Evolutionary conservation across 35 echinoderm and acorn worm species (phyloP), one percentile per base, ranked within the genome.

Genomic region (Nesometra sesokonis): DNA sequence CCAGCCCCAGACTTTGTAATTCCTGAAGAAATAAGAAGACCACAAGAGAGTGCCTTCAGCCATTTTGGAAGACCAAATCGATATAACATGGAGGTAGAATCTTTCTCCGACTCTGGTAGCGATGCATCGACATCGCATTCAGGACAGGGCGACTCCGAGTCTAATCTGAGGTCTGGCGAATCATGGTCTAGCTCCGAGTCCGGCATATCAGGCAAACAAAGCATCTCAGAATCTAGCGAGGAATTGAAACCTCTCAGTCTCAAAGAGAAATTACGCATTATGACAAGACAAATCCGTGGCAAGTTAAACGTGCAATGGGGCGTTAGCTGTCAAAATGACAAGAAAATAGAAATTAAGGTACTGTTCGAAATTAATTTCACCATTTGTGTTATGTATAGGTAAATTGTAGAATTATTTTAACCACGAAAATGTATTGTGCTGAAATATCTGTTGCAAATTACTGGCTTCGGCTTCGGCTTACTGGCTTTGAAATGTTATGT

Each of bases 311-410:
- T 39, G 19, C 81, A 83, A 31, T 83, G 81, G 81, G 81, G 81
- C 4, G 36, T 37, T 30, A 83, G 81, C 35, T 83, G 81, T 83
- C 7, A 38, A 37, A 39, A 83, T n/a, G 81, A 83, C n/a, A 83
- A 83, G 81, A 83, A 83, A 39, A 5, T 83, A 2, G 36, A 37
- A 38, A 83, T 83, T 37, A 83, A 83, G 81, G 81, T 83, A 83
- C 19, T 31, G 4, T 5, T 32, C 4, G 5, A 78, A 78, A 7
- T 43, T 43, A 43, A 4, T 15, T 7, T 4, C 38, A 4, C 38
- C n/a, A n/a, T n/a, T n/a, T n/a, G n/a, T n/a, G n/a, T n/a, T n/a
- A n/a, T n/a, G n/a, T n/a, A n/a, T n/a, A n/a, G n/a, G n/a, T n/a
- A n/a, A n/a, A n/a, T n/a, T n/a, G n/a, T n/a, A n/a, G n/a, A n/a